phyloP scores from a whole-genome alignment of 2,888 invertebrate species.

The Harpagoxenus sublaevis region DNA sequence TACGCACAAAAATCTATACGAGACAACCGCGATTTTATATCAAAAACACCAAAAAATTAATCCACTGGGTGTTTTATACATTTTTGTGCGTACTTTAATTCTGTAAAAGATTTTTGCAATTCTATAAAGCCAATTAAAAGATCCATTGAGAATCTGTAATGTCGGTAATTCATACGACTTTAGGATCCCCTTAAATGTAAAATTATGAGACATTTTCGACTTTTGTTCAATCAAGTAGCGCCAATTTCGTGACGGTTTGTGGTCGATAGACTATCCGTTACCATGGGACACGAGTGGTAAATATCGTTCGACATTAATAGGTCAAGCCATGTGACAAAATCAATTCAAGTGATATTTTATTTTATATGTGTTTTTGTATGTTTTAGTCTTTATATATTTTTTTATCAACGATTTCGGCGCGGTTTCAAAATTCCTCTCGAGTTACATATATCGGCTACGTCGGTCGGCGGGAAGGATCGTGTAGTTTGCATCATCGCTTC shows the following conservation, averaged over 20 bases:
- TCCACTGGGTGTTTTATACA: no score
- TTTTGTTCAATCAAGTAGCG: constrained; percentile 37
- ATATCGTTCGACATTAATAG: constrained; percentile 77
- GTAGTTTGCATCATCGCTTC: constrained; percentile 39
- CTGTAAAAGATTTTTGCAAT: no score
- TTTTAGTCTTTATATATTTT: constrained; percentile 66
- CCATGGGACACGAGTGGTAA: constrained; percentile 75
- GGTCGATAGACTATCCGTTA: constrained; percentile 71
- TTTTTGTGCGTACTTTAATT: no score
- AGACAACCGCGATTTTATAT: no score
- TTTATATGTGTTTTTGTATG: constrained; percentile 74
- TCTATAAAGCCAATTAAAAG: no score
- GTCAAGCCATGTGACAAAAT: constrained; percentile 83
- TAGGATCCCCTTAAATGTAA: background rate
- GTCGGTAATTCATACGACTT: no score
- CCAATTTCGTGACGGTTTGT: constrained; percentile 37
- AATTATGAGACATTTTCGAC: constrained; percentile 20
- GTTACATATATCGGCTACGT: constrained; percentile 48
- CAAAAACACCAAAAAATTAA: no score
- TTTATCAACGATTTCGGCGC: constrained; percentile 59
- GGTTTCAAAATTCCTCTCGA: constrained; percentile 73
- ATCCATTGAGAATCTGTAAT: no score
- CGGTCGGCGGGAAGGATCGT: constrained; percentile 19
- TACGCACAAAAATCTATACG: no score
- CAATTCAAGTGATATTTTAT: constrained; percentile 81